Percentiles rank a stretch among this genome's conserved stretches.
Evolutionary conservation across 2,888 invertebrate species (phyloP).

Genomic region (Drosophila fungiperda): DNA sequence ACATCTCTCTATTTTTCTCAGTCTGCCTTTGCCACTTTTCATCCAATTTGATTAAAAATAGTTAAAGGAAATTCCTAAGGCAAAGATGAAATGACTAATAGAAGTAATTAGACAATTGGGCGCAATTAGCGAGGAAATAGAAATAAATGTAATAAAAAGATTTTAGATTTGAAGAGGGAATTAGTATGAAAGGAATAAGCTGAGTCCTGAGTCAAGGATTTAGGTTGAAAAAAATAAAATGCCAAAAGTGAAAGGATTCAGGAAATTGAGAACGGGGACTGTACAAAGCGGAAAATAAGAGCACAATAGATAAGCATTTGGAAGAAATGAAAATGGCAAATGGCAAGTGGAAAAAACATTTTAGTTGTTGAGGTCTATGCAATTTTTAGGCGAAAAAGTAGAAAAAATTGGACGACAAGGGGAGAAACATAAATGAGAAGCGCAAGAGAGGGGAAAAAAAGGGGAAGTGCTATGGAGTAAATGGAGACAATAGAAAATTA

Average conservation of each 20-base stretch:
- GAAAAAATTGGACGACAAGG: not conserved
- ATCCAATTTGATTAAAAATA: not conserved
- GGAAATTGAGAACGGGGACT: not conserved
- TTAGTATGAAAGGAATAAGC: not conserved
- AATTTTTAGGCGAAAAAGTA: not conserved
- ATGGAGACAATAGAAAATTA: not conserved
- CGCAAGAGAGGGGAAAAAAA: not conserved
- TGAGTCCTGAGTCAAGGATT: not conserved
- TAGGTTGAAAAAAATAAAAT: not conserved
- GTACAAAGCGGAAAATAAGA: not conserved
- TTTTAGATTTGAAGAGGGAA: not conserved
- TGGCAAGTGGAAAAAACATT: not conserved
- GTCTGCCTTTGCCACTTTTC: not conserved
- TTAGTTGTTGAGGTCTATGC: not conserved
- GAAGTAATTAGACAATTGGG: slow-evolving; percentile 24
- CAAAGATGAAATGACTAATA: slow-evolving; percentile 17
- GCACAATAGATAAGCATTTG: not conserved
- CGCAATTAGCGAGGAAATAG: slow-evolving; percentile 9
- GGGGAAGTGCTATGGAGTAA: not conserved
- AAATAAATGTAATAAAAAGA: not conserved
- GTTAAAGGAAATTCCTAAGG: not conserved
- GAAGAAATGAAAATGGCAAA: not conserved
- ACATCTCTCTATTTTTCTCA: too few relatives aligned
- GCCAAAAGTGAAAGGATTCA: not conserved
- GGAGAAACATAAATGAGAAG: not conserved